phyloP scores from a whole-genome alignment of 2,888 invertebrate genomes.

The Hemaris fuciformis region DNA sequence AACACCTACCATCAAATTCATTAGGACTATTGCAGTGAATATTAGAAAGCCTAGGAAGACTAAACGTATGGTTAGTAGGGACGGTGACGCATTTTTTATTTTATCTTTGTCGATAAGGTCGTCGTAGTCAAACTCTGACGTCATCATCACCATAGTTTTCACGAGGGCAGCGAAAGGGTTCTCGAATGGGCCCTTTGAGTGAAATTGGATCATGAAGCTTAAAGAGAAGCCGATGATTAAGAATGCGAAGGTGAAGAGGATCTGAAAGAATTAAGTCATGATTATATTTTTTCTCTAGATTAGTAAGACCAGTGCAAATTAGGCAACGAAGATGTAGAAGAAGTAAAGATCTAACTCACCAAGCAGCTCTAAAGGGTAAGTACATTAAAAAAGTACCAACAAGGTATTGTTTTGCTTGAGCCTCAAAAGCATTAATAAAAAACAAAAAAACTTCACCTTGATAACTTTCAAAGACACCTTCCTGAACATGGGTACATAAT shows the following conservation, averaged over 20 bases:
- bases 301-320: too few species aligned
- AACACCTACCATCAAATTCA: constrained; percentile 82
- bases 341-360: too few species aligned
- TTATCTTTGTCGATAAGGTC: constrained; percentile 62
- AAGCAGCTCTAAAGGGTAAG: too few species aligned
- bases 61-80: constrained; percentile 60
- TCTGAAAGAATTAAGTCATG: constrained; percentile 71
- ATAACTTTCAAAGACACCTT: constrained; percentile 77
- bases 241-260: constrained; percentile 68
- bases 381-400: too few species aligned
- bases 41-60: constrained; percentile 76
- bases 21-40: constrained; percentile 78
- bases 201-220: constrained; percentile 80
- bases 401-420: too few species aligned
- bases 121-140: constrained; percentile 80
- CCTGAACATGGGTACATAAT: constrained; percentile 81
- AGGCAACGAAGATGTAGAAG: too few species aligned
- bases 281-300: too few species aligned
- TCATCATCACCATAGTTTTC: constrained; percentile 83
- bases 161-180: constrained; percentile 77
- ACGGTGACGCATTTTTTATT: constrained; percentile 46
- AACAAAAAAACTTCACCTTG: too few species aligned
- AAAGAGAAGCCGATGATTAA: constrained; percentile 79
- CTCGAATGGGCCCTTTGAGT: constrained; percentile 70
- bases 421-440: too few species aligned